Evolutionary conservation across 1,140 invertebrate genomes (phyloP).

Genomic region (Himalopsyche phryganea): DNA sequence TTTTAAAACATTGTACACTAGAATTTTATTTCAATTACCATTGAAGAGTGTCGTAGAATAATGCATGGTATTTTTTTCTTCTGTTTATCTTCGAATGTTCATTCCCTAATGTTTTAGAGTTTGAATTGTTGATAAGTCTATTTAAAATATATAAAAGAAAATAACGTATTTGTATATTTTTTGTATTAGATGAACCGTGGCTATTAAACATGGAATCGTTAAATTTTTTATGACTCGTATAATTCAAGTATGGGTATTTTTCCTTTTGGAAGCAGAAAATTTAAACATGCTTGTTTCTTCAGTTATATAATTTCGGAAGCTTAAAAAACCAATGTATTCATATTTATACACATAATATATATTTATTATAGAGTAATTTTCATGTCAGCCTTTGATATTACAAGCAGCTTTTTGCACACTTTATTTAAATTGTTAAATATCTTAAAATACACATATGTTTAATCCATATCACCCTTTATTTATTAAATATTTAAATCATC

Average conservation of each 20-base stretch:
- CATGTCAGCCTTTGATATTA: neutral
- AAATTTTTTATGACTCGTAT: too few relatives aligned
- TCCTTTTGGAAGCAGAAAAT: too few relatives aligned
- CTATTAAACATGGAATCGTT: too few relatives aligned
- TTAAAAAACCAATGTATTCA: too few relatives aligned
- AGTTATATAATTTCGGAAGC: too few relatives aligned
- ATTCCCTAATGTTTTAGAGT: neutral
- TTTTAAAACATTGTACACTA: too few relatives aligned
- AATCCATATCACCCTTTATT: neutral
- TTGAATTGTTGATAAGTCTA: neutral
- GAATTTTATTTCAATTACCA: too few relatives aligned
- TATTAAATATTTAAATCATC: neutral
- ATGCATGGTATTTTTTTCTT: too few relatives aligned
- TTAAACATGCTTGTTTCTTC: too few relatives aligned
- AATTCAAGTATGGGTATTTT: too few relatives aligned
- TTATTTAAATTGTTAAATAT: neutral
- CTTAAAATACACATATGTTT: neutral
- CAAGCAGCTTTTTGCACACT: neutral
- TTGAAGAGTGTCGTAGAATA: too few relatives aligned
- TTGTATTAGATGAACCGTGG: neutral
- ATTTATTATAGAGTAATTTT: neutral
- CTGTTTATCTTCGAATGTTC: neutral
- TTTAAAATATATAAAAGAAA: neutral
- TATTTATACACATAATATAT: too few relatives aligned
- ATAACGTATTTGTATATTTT: neutral